Conservation (phyloP, 1,140 invertebrate species). For the Drosophila nigrodunni region DNA sequence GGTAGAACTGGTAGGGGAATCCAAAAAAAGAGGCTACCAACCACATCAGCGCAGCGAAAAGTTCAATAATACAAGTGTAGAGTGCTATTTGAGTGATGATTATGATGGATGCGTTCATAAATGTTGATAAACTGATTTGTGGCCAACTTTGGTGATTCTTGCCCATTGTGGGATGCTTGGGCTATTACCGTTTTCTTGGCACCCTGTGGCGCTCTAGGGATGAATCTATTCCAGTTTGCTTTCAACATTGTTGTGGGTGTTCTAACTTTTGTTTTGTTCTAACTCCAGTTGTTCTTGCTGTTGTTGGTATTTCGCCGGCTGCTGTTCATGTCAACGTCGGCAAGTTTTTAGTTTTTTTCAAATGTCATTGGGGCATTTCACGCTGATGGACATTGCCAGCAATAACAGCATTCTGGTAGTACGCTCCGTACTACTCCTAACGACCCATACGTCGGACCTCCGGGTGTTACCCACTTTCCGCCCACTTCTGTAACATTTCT, state of each 20-base stretch:
- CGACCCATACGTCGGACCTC: neutral
- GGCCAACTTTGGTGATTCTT: slow-evolving; percentile 61
- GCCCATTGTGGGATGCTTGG: slow-evolving; percentile 38
- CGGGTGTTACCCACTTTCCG: neutral
- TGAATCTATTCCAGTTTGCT: slow-evolving; percentile 1
- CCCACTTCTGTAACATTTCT: neutral
- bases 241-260: neutral
- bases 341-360: slow-evolving; percentile 75
- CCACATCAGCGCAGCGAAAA: neutral
- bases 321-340: slow-evolving; percentile 61
- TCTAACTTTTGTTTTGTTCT: slow-evolving; percentile 25
- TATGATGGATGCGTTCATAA: slow-evolving; percentile 67
- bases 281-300: slow-evolving; percentile 35
- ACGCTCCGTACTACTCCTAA: neutral
- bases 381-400: slow-evolving; percentile 70
- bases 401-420: slow-evolving; percentile 6
- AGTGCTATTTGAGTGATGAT: slow-evolving; percentile 43
- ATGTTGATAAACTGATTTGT: slow-evolving; percentile 53
- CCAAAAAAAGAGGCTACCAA: neutral
- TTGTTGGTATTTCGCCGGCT: slow-evolving; percentile 41
- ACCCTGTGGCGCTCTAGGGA: slow-evolving; percentile 10
- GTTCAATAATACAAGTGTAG: slow-evolving; percentile 18
- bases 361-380: slow-evolving; percentile 79
- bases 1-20: neutral
- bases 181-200: slow-evolving; percentile 25